Percentiles rank a stretch among this genome's conserved stretches.
Evolutionary conservation across 2,797 vertebrate genomes (phyloP).

Genomic region (Oreochromis grahami): DNA sequence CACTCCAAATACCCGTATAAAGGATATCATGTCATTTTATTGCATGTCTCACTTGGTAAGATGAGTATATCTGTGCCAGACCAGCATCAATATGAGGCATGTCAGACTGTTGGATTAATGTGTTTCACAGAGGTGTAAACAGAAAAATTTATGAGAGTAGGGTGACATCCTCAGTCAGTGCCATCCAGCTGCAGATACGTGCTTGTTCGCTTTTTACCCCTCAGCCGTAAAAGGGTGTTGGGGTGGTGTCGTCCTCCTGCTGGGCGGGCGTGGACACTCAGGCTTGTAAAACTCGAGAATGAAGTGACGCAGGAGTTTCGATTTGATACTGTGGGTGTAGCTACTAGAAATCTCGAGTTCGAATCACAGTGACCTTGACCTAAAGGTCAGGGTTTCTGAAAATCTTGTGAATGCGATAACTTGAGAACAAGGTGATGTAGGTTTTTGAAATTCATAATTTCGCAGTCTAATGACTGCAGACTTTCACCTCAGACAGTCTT

Average conservation of each 20-base stretch:
- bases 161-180: not conserved
- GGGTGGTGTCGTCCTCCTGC: not conserved
- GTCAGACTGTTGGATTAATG: not conserved
- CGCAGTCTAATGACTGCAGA: not conserved
- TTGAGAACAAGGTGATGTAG: not conserved
- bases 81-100: not conserved
- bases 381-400: not conserved
- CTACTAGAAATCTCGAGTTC: not conserved
- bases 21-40: not conserved
- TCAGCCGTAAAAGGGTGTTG: not conserved
- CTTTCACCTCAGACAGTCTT: not conserved
- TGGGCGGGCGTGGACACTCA: not conserved
- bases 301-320: not conserved
- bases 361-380: fast-evolving
- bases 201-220: not conserved
- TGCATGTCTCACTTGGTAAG: not conserved
- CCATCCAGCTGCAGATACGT: not conserved
- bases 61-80: not conserved
- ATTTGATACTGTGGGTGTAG: not conserved
- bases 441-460: not conserved
- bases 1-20: not conserved
- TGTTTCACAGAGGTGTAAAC: not conserved
- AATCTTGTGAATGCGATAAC: not conserved
- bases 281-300: not conserved
- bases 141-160: not conserved